Base-by-base conservation (phyloP, 1,140 invertebrate genomes). In the Harpegnathos saltator region DNA sequence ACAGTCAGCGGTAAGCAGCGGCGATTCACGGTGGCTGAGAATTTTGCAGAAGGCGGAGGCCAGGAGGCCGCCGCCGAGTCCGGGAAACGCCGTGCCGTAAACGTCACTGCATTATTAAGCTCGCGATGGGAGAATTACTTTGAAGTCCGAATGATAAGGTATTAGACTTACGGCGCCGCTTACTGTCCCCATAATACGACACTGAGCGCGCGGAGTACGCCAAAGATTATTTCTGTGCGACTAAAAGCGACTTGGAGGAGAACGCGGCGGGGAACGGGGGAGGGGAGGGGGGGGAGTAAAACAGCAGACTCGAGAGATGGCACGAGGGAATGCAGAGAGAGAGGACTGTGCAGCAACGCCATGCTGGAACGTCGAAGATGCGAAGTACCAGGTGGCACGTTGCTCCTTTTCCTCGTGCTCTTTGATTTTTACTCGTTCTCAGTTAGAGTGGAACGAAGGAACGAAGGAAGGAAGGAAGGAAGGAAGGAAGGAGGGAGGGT, bases 311-410 rank as follows among this genome's bases (percentile, higher is more conserved):
- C 59, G 81, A 75, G 22, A 66, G 62, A 83, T 75, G 44, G 50
- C 48, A 38, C n/a, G 29, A 52, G 58, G 69, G 77, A 84, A 63
- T 77, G 56, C n/a, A 87, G 48, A 75, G 52, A 87, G 48, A 75
- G 52, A 62, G 38, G 63, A 61, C 58, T 69, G 66, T 22, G 77
- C 66, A 71, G 77, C 66, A 71, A 61, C 56, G 65, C 73, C 52
- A 61, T 58, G 52, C 48, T 77, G 86, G 71, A 88, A 88, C 65
- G 85, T 61, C 77, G 83, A 88, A 85, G 86, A 88, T 52, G 77
- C 83, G 77, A 66, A 69, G 71, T 65, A 88, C 87, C 86, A 88
- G 87, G 83, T 88, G 86, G 56, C 48, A 75, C 54, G 59, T 85
- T 85, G 58, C 78, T 83, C 72, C 61, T 59, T 68, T 62, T 44